Evolutionary conservation across 2,113 vertebrate genomes (phyloP).

Genomic region (Nerophis lumbriciformis): DNA sequence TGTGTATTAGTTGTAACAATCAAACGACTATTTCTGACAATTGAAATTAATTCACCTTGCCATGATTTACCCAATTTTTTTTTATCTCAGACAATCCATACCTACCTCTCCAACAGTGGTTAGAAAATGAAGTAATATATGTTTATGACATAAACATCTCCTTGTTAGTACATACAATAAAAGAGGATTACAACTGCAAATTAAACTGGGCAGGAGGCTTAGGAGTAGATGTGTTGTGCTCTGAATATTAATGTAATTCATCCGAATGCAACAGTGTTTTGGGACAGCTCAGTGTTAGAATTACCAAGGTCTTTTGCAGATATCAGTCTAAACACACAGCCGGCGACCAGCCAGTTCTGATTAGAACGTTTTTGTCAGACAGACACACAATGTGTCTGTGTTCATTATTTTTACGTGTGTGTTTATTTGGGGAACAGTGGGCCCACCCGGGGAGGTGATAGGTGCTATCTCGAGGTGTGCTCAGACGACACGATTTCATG

Average conservation of each 20-base stretch:
- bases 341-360: background rate
- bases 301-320: slow-evolving; percentile 20
- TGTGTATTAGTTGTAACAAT: background rate
- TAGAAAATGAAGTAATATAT: slow-evolving; percentile 8
- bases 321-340: slow-evolving; percentile 24
- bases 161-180: slow-evolving; percentile 30
- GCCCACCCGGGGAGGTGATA: slow-evolving; percentile 30
- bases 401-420: slow-evolving; percentile 19
- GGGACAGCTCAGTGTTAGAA: slow-evolving; percentile 17
- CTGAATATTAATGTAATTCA: slow-evolving; percentile 21
- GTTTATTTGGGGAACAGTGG: slow-evolving; percentile 23
- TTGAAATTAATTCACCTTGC: background rate
- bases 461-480: slow-evolving; percentile 59
- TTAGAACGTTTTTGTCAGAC: slow-evolving; percentile 22
- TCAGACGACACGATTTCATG: slow-evolving; percentile 70
- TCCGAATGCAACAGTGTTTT: slow-evolving; percentile 15
- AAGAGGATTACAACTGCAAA: slow-evolving; percentile 25
- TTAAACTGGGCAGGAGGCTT: slow-evolving; percentile 17
- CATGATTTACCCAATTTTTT: background rate
- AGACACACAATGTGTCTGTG: slow-evolving; percentile 3
- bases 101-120: slow-evolving; percentile 5
- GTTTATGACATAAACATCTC: slow-evolving; percentile 4
- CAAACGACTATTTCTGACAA: background rate
- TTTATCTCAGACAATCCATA: background rate
- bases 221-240: slow-evolving; percentile 20